Evolutionary conservation across 2,113 vertebrate species (phyloP), one percentile per base, ranked within the genome.

Genomic region (Labeo rohita): DNA sequence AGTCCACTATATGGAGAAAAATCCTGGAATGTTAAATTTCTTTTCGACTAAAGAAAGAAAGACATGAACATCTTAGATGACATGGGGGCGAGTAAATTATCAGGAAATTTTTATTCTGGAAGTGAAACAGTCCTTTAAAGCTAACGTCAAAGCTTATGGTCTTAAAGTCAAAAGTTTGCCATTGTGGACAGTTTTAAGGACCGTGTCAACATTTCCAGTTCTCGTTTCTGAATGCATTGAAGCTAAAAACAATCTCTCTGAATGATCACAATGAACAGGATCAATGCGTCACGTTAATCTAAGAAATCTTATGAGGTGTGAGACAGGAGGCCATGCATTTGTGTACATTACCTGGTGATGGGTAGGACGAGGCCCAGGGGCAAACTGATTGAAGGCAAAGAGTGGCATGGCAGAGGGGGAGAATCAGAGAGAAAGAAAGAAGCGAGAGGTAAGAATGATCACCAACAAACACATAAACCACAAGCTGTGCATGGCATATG

Each of bases 321-420:
- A 66, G 12, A 72, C 13, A 80, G 21, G 56, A 45, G 16, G 59
- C 50, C 43, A 45, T 81, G 63, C 68, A 72, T 74, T 21, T 76
- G 83, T 3, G 15, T 82, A 83, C 73, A 18, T 91, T 90, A 91
- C 91, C 91, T 91, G 91, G 80, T 91, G 91, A 80, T 91, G 91
- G 39, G 91, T 61, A 80, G 89, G 88, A 86, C 91, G 91, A 84
- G 89, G 89, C 84, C 89, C 91, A 23, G 89, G 78, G 50, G 87
- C 84, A 89, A 90, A 91, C 91, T 91, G 75, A 70, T 66, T 36
- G 28, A 49, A 68, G 72, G 56, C 83, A 80, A 77, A 78, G 61
- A 72, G 82, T 47, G 6, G 63, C 78, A 85, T 52, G 73, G 74
- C 47, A 80, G 47, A 85, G 45, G n/a, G 39, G 83, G 45, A 79